Percentiles rank a stretch among this genome's conserved stretches.
phyloP scores from a whole-genome alignment of 1,140 invertebrate genomes.

The Vanessa atalanta region DNA sequence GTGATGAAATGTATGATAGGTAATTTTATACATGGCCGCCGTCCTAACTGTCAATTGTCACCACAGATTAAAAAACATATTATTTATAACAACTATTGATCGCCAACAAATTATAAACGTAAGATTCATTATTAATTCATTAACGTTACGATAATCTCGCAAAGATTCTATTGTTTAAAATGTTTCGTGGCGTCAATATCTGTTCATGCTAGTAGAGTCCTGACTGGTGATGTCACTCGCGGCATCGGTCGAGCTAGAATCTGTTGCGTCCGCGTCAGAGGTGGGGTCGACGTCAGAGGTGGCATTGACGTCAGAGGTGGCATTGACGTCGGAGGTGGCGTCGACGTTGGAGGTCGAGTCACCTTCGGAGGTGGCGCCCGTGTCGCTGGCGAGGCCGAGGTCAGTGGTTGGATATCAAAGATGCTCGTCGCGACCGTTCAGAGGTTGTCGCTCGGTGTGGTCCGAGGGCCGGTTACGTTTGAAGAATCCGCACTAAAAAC shows the following conservation, averaged over 20 bases:
- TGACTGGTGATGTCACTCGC: constrained; percentile 73
- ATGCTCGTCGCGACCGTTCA: constrained; percentile 88
- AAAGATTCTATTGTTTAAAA: background rate
- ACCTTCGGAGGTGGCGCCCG: constrained; percentile 41
- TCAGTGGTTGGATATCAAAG: constrained; percentile 79
- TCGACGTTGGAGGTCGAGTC: constrained; percentile 48
- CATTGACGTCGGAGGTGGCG: constrained; percentile 71
- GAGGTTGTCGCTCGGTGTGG: constrained; percentile 90
- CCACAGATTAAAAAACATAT: constrained; percentile 4
- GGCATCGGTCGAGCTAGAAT: constrained; percentile 67
- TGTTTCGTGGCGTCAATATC: constrained; percentile 28
- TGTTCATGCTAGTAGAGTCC: constrained; percentile 52
- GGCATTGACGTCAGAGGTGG: constrained; percentile 83
- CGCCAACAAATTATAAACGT: background rate
- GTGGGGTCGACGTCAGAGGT: constrained; percentile 69
- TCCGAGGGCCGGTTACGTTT: constrained; percentile 92
- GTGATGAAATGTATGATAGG: background rate
- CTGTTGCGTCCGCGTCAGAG: constrained; percentile 56
- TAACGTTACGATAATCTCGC: background rate
- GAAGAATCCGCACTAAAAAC: constrained; percentile 93
- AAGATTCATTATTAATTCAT: constrained; percentile 1
- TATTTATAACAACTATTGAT: background rate
- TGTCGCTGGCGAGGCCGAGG: constrained; percentile 50
- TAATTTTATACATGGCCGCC: background rate
- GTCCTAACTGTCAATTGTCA: constrained; percentile 1